Percentiles rank a stretch among this genome's conserved stretches.
Conservation (phyloP, 2,797 vertebrate species). For the Spinibarbus caldwelli region DNA sequence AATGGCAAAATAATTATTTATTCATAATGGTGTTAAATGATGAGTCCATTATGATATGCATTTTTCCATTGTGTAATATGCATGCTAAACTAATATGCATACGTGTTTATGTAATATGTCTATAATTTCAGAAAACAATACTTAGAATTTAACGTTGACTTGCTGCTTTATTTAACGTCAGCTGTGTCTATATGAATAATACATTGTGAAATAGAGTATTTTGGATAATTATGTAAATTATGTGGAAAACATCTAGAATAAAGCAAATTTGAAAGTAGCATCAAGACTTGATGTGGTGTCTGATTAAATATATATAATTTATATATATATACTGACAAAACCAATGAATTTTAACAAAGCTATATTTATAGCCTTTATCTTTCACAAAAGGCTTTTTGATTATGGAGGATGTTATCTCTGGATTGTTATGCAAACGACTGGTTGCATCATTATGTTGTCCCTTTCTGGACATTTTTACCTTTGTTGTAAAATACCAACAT, state of each 20-base stretch:
- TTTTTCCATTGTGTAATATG: conserved; percentile 18
- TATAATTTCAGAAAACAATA: conserved; percentile 5
- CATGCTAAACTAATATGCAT: conserved; percentile 20
- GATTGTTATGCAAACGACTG: neutral
- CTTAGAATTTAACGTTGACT: conserved; percentile 2
- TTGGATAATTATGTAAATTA: conserved; percentile 38
- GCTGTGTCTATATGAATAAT: conserved; percentile 25
- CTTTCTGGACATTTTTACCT: neutral
- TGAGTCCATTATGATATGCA: neutral
- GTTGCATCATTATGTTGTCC: neutral
- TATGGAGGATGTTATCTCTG: neutral
- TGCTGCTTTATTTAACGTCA: conserved; percentile 4
- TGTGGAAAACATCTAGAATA: conserved; percentile 2
- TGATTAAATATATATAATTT: too few relatives aligned
- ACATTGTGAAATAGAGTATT: conserved; percentile 23
- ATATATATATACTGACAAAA: too few relatives aligned
- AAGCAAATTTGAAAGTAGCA: conserved; percentile 5
- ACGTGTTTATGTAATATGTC: neutral
- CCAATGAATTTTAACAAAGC: neutral
- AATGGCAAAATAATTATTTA: too few relatives aligned
- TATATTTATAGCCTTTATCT: neutral
- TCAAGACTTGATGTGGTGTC: neutral
- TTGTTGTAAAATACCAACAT: neutral
- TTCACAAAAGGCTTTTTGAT: neutral
- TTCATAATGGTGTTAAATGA: neutral